A percentile compares a stretch with the other conserved stretches of the same genome.
These are phyloP conservation scores for Cercopithecus mona DNA, from an alignment of 2,113 vertebrate genomes.

Conservation along the genomic window DNA sequence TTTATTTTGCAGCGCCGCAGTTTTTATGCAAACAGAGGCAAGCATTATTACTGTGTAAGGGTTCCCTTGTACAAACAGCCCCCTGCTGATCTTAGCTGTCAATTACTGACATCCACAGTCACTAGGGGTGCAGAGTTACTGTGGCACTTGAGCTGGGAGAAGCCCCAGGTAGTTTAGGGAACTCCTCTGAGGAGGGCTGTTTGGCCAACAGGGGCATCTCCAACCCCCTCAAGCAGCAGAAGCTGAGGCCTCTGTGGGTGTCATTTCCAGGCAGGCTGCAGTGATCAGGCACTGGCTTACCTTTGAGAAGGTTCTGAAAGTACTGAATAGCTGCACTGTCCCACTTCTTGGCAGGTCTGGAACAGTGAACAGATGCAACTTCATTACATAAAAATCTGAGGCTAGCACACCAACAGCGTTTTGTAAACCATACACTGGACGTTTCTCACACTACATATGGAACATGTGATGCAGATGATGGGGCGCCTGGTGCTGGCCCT, in stretches of 20 bases:
- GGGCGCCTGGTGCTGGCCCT: neutral
- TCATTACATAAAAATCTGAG: neutral
- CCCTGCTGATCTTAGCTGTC: neutral
- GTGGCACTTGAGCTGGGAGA: neutral
- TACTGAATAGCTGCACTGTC: constrained; percentile 91
- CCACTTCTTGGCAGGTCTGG: constrained; percentile 89
- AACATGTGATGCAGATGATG: fast-evolving
- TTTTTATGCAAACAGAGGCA: neutral
- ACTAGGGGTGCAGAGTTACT: neutral
- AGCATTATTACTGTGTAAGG: fast-evolving
- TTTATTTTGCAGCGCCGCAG: neutral
- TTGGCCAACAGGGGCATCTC: fast-evolving
- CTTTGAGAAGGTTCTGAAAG: constrained; percentile 89
- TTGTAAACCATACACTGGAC: neutral
- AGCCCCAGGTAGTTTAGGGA: neutral
- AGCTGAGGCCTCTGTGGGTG: fast-evolving
- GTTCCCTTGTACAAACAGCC: neutral
- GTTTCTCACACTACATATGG: fast-evolving
- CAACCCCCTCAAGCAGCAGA: too few species aligned
- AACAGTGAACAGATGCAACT: constrained; percentile 53
- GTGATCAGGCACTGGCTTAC: constrained; percentile 76
- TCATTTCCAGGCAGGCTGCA: neutral
- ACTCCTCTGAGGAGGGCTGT: neutral
- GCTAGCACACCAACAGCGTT: neutral
- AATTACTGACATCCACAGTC: neutral